Base-by-base conservation (phyloP, 2,888 invertebrate species). In the Chalcosyrphus nemorum region DNA sequence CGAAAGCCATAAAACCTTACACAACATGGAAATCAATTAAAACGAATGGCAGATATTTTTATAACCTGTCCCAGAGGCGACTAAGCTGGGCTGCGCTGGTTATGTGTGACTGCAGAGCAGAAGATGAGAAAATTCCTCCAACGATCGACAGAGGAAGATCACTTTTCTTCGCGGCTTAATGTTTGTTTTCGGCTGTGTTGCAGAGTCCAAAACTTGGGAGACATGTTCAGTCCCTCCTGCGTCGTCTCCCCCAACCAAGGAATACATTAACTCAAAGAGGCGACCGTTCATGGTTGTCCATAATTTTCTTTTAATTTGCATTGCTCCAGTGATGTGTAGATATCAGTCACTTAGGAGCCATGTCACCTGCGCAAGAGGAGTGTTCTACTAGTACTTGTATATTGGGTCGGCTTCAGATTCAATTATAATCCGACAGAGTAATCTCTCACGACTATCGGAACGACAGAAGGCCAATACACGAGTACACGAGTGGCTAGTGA, bases 11-110 rank as follows among this genome's bases (percentile, higher is more conserved):
- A 78, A 78, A 78, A 78, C 54, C 45, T 61, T 52, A 56, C 19
- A 47, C 70, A 71, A 78, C 77, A 70, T 71, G 77, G 24, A 71
- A 71, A 70, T 70, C 77, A 78, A 78, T 78, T 71, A 78, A 78
- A 65, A 38, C 47, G 27, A 35, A 61, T 63, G 56, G 68, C 50
- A 54, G 54, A 68, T 61, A 59, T 43, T 76, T 68, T 76, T 76
- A 68, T 43, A 76, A 59, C 76, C 75, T 57, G 66, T 57, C 66
- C 68, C 41, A 27, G 13, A 7, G 65, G 43, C 61, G 19, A 32
- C 50, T 24, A 35, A 52, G 47, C 7, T 35, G 50, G 17, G 52
- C 7, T 35, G 50, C n/a, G 52, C 7, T 43, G 41, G 47, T 19
- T 45, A 61, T 17, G 29, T 17, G 29, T 43, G 27, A 11, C 15